Evolutionary conservation across 1,140 invertebrate genomes (phyloP), one percentile per base, ranked within the genome.

Genomic region (Akabosia matsudoensis): DNA sequence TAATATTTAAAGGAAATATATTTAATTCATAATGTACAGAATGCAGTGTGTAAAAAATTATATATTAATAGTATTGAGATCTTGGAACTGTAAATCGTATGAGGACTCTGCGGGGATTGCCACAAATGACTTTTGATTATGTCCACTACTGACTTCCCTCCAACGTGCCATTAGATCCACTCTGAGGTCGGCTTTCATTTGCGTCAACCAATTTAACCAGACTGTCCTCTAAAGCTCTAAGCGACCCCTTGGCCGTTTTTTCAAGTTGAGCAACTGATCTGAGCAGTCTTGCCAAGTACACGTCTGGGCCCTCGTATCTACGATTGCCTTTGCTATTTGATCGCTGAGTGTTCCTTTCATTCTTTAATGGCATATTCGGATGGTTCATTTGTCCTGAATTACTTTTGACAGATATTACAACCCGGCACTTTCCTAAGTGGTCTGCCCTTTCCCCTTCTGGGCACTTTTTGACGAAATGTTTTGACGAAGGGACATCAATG

Each of bases 371-470:
- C n/a, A n/a, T n/a, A n/a, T n/a, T n/a, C n/a, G n/a, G n/a, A n/a
- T n/a, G n/a, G n/a, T n/a, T n/a, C n/a, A n/a, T n/a, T n/a, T n/a
- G n/a, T n/a, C n/a, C n/a, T n/a, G n/a, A n/a, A 45, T 45, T 45
- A 45, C 37, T 45, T 45, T n/a, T n/a, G n/a, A n/a, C n/a, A n/a
- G 24, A 3, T 37, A 45, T 3, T 7, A 45, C 26, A 7, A 34
- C 33, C n/a, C 24, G 34, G 70, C 70, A 72, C 10, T 13, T 10
- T n/a, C 70, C 70, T 2, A 33, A 34, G 45, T 72, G 70, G 22
- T 34, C 45, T 51, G 3, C 45, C 24, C 13, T 45, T 72, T 72
- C 18, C 1, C 70, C 70, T 13, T 72, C 70, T 45, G 70, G 70
- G 30, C 70, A 72, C 10, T 4, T 1, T 7, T 34, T 51, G 24